Conservation (phyloP, 2,113 vertebrate genomes). For the Baryphthengus martii region DNA sequence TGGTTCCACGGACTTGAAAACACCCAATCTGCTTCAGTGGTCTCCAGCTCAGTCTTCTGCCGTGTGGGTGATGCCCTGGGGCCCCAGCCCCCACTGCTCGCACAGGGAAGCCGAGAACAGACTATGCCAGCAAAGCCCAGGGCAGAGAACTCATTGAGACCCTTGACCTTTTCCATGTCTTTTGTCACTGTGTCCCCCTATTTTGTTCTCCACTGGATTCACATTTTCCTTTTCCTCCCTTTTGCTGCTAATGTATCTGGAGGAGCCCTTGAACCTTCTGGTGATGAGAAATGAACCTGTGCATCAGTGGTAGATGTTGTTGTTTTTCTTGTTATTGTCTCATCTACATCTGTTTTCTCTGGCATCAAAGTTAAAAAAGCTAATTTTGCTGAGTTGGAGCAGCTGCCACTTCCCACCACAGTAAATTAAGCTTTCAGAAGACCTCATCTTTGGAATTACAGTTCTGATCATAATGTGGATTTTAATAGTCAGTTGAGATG, state of each 20-base stretch:
- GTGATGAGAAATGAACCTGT: not conserved
- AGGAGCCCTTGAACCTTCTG: not conserved
- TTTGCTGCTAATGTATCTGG: not conserved
- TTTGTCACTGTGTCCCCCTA: not conserved
- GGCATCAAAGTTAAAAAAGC: slow-evolving; percentile 33
- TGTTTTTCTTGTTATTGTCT: not conserved
- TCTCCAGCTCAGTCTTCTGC: not conserved
- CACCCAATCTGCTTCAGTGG: not conserved
- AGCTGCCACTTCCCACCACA: slow-evolving; percentile 48
- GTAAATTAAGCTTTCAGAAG: slow-evolving; percentile 59
- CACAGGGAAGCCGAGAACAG: not conserved
- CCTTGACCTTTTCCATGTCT: not conserved
- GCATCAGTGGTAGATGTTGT: not conserved
- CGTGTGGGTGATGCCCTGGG: not conserved
- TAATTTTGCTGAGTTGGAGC: slow-evolving; percentile 39
- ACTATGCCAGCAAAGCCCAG: not conserved
- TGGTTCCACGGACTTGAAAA: not conserved
- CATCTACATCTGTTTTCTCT: slow-evolving; percentile 52
- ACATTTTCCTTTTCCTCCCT: not conserved
- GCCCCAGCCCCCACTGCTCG: too few relatives aligned
- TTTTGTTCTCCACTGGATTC: not conserved
- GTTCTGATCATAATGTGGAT: slow-evolving; percentile 50
- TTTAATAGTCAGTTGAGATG: slow-evolving; percentile 61
- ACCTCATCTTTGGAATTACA: slow-evolving; percentile 58
- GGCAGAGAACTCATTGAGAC: rapidly evolving